Base-by-base conservation (phyloP, 2,113 vertebrate species). In the Caranx ignobilis region DNA sequence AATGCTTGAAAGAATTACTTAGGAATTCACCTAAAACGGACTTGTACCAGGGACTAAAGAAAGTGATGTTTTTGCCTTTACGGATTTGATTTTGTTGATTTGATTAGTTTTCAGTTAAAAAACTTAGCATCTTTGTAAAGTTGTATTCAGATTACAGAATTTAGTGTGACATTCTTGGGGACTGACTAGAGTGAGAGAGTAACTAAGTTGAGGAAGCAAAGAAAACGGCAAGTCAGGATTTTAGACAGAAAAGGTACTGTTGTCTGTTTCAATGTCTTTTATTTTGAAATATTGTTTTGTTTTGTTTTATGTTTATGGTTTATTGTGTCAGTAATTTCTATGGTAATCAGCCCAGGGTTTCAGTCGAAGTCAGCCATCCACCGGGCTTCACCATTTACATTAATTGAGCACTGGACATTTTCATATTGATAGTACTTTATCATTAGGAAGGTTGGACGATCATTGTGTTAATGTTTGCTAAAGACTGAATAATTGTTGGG, bases 111-210 rank as follows among this genome's bases (percentile, higher is more conserved):
- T 41, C 16, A 18, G 47, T 48, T 47, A 47, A 16, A 47, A 47
- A 5, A 47, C 3, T 13, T 18, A 12, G 47, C 47, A 48, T 15
- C 16, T 18, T 16, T 48, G 2, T 16, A 48, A 18, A 18, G 15
- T 48, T 48, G 6, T 54, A 7, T 32, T 70, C 15, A 70, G 15
- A 12, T 31, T 4, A 50, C 21, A 61, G 16, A 2, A 50, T 21
- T 7, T 13, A 21, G 31, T 6, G 0, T 0, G 2, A 32, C 0
- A 0, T 34, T 15, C 41, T 21, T 37, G 21, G 21, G 4, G 37
- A 45, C 21, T 26, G 26, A 26, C 26, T 26, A 26, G 26, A 26
- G 1, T 26, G 26, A 47, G 31, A 35, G 12, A 21, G 18, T 2
- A 11, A 18, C 47, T 0, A 2, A 15, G 16, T 18, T 6, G 47